A percentile compares a stretch with the other conserved stretches of the same genome.
phyloP scores from a whole-genome alignment of 2,797 vertebrate species.

The Bovichtus diacanthus region DNA sequence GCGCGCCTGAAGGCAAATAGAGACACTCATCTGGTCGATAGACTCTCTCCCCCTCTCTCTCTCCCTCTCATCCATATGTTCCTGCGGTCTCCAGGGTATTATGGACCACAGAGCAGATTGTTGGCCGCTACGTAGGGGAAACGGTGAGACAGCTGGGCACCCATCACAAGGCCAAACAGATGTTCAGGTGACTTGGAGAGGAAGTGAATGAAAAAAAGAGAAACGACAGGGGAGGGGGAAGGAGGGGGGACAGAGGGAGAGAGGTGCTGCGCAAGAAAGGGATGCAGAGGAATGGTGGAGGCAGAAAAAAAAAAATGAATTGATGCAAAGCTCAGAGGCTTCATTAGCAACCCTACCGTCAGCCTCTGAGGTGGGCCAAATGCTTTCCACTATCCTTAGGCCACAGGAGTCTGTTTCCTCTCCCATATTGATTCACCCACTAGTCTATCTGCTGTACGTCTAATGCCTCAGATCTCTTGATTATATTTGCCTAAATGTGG shows the following conservation, averaged over 20 bases:
- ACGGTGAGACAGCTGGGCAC: conserved; percentile 78
- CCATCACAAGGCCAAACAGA: conserved; percentile 80
- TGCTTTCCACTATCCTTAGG: conserved; percentile 44
- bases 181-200: conserved; percentile 78
- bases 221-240: not conserved
- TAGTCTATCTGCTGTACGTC: conserved; percentile 58
- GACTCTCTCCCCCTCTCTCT: conserved; percentile 45
- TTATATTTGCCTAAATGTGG: conserved; percentile 71
- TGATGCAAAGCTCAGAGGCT: conserved; percentile 49
- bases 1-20: conserved; percentile 66
- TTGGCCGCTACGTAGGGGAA: conserved; percentile 73
- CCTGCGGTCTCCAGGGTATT: conserved; percentile 63
- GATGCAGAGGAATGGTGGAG: conserved; percentile 19
- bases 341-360: conserved; percentile 64
- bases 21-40: conserved; percentile 62
- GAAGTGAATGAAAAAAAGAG: conserved; percentile 50
- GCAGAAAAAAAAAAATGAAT: conserved; percentile 34
- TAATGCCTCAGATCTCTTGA: conserved; percentile 77
- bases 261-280: conserved; percentile 39
- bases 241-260: not conserved
- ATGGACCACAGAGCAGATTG: conserved; percentile 78
- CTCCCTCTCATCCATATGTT: conserved; percentile 77
- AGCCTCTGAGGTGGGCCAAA: conserved; percentile 50
- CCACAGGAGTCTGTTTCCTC: conserved; percentile 48
- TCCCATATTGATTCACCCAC: conserved; percentile 55